Base-by-base conservation (phyloP, 2,797 vertebrate genomes). In the Heliangelus exortis region DNA sequence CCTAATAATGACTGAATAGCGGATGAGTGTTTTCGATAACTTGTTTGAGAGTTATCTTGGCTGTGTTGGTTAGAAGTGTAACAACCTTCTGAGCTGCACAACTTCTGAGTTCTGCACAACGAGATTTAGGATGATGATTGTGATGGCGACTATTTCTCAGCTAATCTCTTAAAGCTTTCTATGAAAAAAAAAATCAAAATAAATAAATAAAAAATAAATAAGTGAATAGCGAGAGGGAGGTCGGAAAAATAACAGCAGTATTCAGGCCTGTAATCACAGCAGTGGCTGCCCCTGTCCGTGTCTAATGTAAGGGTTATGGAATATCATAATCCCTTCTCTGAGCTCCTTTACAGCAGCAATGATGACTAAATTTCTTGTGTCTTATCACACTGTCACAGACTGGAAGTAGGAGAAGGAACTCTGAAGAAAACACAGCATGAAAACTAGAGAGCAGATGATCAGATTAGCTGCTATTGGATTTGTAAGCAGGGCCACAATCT, bases 331-430 rank as follows among this genome's bases (percentile, higher is more conserved):
- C 98, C 98, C 98, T 98, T 98, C 98, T 97, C 98, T 98, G 98
- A 98, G 98, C 98, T 98, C 97, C 98, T 98, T 98, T 97, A 95
- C 98, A 97, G 97, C 82, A 96, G 98, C 98, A 98, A 98, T 98
- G 99, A 99, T 98, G 98, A 99, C 99, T 99, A 99, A 98, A 99
- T 99, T 99, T 98, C 98, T 98, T 99, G 98, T 99, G 99, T 99
- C 99, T 99, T 99, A 99, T 99, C 99, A 98, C 99, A 99, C 98
- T 98, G 98, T 99, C 98, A 98, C 99, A 99, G 99, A 97, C 98
- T 99, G 98, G 98, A 98, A 98, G 98, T 98, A 98, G 98, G 98
- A 99, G 98, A 98, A 99, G 98, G 97, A 98, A 97, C 98, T 98
- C 98, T 98, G 98, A 98, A 98, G 97, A 97, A 97, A 98, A 98